Evolutionary conservation across 2,888 invertebrate species (phyloP).

Genomic region (Oxytorus armatus): DNA sequence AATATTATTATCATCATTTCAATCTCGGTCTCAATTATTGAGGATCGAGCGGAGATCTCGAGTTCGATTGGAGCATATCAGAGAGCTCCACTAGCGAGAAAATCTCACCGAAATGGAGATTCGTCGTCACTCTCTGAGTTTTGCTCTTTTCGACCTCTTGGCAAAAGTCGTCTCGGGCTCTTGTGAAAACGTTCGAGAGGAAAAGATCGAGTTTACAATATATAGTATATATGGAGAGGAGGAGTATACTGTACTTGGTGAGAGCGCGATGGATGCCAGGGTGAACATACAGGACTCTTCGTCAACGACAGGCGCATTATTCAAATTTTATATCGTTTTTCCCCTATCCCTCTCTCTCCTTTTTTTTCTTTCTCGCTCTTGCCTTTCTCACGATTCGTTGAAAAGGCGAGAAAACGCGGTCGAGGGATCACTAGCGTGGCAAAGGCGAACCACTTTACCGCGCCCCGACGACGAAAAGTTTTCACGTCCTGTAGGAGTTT

Average conservation of each 20-base stretch:
- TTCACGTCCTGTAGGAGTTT: constrained; percentile 45
- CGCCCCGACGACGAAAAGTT: constrained; percentile 55
- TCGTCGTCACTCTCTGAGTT: constrained; percentile 41
- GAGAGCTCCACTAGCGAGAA: constrained; percentile 9
- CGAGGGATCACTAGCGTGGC: constrained; percentile 50
- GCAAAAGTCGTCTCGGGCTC: constrained; percentile 45
- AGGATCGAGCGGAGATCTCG: constrained; percentile 16
- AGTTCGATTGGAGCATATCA: constrained; percentile 40
- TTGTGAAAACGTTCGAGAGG: constrained; percentile 50
- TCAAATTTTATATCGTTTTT: constrained; percentile 65
- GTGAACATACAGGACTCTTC: constrained; percentile 38
- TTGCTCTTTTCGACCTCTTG: constrained; percentile 51
- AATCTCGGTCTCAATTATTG: constrained; percentile 5
- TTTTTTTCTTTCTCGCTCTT: constrained; percentile 14
- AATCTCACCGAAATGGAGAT: constrained; percentile 25
- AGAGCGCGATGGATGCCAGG: constrained; percentile 39
- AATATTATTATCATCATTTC: background rate
- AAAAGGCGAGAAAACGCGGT: constrained; percentile 42
- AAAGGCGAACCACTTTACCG: constrained; percentile 58
- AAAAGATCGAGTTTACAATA: constrained; percentile 53
- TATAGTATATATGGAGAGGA: constrained; percentile 4
- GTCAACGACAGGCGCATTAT: constrained; percentile 64
- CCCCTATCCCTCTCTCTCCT: constrained; percentile 18
- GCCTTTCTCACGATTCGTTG: constrained; percentile 17
- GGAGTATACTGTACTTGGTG: constrained; percentile 47